Evolutionary conservation across 2,888 invertebrate genomes (phyloP).

Genomic region (Teleogryllus oceanicus): DNA sequence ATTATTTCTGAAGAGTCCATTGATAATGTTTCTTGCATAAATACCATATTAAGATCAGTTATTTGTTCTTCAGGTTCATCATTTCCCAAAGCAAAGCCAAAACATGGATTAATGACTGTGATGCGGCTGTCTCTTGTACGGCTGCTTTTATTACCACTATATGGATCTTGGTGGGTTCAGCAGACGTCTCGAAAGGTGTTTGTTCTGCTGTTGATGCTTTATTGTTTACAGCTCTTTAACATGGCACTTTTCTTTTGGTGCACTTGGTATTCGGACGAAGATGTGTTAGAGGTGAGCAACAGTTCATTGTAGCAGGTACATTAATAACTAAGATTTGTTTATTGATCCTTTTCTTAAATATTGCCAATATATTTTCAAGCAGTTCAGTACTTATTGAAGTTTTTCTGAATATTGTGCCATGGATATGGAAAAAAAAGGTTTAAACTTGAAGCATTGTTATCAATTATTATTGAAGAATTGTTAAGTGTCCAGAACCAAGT

Average conservation of each 20-base stretch:
- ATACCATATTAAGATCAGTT: neutral
- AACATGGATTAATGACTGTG: constrained; percentile 82
- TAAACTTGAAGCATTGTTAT: too few relatives aligned
- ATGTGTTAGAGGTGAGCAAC: constrained; percentile 51
- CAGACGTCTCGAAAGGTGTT: constrained; percentile 80
- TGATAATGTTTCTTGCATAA: neutral
- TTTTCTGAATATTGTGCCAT: too few relatives aligned
- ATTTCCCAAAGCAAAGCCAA: constrained; percentile 93
- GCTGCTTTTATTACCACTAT: constrained; percentile 77
- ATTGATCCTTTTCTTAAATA: too few relatives aligned
- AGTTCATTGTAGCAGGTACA: neutral
- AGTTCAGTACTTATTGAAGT: too few relatives aligned
- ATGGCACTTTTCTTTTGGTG: constrained; percentile 54
- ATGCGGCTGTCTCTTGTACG: constrained; percentile 78
- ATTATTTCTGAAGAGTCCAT: too few relatives aligned
- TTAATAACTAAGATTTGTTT: too few relatives aligned
- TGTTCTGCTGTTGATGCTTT: constrained; percentile 69
- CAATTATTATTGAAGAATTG: too few relatives aligned
- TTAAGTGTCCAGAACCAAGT: too few relatives aligned
- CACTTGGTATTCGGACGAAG: constrained; percentile 37
- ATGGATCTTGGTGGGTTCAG: constrained; percentile 84
- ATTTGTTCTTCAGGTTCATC: constrained; percentile 69
- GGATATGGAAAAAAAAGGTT: too few relatives aligned
- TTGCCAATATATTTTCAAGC: too few relatives aligned
- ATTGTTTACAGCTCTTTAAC: constrained; percentile 69